phyloP scores from a whole-genome alignment of 2,797 vertebrate species.

The Huso huso region DNA sequence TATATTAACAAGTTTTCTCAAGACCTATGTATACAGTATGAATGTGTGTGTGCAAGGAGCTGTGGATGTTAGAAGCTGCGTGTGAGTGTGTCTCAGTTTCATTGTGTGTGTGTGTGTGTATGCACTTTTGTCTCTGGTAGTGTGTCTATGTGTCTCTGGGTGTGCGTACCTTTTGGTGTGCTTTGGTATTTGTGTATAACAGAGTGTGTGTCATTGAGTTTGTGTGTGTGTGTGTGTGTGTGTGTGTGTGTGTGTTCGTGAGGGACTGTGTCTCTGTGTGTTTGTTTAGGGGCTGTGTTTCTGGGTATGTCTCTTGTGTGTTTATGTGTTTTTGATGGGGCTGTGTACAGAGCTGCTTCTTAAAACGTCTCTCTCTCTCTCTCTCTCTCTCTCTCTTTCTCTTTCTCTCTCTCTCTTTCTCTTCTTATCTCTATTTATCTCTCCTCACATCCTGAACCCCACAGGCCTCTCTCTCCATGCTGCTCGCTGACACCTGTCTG shows the following conservation, averaged over 20 bases:
- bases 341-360: not conserved
- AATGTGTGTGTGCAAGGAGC: too few relatives aligned
- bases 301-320: slow-evolving; percentile 19
- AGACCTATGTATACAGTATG: too few relatives aligned
- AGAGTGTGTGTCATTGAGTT: too few relatives aligned
- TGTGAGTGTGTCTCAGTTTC: too few relatives aligned
- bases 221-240: not conserved
- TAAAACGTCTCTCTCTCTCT: not conserved
- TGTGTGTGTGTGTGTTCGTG: not conserved
- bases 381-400: not conserved
- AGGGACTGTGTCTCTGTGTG: not conserved
- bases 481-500: too few relatives aligned
- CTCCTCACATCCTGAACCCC: not conserved
- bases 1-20: too few relatives aligned
- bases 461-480: too few relatives aligned
- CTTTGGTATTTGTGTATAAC: too few relatives aligned
- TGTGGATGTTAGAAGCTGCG: too few relatives aligned
- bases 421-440: not conserved
- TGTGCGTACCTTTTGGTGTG: not conserved
- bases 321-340: slow-evolving; percentile 4
- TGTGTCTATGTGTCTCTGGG: not conserved
- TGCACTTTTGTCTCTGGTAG: too few relatives aligned
- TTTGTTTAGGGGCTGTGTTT: slow-evolving; percentile 9
- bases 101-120: slow-evolving; percentile 4
- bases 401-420: slow-evolving; percentile 5